Conservation (phyloP, 2,888 invertebrate genomes). For the Caenorhabditis sp. region DNA sequence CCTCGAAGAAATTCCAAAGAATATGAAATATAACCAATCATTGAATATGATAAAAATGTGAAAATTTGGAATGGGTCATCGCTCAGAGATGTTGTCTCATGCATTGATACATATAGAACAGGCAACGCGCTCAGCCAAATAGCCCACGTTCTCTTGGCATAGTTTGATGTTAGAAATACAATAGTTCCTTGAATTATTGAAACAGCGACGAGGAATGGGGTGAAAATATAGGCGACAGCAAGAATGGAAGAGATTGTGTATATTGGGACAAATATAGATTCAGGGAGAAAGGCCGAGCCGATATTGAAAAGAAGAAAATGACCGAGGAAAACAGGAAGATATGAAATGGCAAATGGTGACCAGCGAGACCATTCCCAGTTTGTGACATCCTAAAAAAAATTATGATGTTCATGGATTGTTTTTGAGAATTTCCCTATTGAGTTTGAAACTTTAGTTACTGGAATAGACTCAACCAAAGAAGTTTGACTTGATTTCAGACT, state of each 20-base stretch:
- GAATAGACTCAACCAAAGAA: too few relatives aligned
- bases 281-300: constrained; percentile 46
- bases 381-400: constrained; percentile 68
- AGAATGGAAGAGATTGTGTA: constrained; percentile 55
- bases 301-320: constrained; percentile 68
- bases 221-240: constrained; percentile 54
- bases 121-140: constrained; percentile 69
- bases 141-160: constrained; percentile 43
- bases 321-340: constrained; percentile 58
- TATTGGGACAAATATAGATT: constrained; percentile 45
- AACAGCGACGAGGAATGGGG: constrained; percentile 53
- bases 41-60: constrained; percentile 71
- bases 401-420: too few relatives aligned
- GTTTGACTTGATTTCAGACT: too few relatives aligned
- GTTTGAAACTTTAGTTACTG: too few relatives aligned
- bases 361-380: constrained; percentile 72
- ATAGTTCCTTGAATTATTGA: constrained; percentile 61
- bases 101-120: constrained; percentile 64
- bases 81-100: constrained; percentile 49
- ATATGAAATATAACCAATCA: constrained; percentile 72
- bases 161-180: constrained; percentile 54
- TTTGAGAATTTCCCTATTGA: too few relatives aligned
- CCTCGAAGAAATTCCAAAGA: constrained; percentile 60
- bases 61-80: constrained; percentile 69
- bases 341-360: constrained; percentile 59